Evolutionary conservation across 2,797 vertebrate species (phyloP).

Genomic region (Falco novaeseelandiae): DNA sequence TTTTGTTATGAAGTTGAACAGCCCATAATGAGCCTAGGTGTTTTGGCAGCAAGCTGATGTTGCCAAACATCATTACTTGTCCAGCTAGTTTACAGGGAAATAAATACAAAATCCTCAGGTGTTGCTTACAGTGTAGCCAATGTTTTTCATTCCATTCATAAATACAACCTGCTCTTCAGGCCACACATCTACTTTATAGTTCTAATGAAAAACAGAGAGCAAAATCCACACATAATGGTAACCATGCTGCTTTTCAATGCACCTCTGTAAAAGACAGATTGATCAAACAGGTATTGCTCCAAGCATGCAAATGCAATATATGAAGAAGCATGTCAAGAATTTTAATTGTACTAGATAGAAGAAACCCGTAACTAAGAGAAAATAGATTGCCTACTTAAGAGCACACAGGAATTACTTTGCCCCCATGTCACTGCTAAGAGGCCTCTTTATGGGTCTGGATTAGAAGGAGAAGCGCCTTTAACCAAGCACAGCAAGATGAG

Average conservation of each 20-base stretch:
- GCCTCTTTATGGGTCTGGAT: conserved; percentile 23
- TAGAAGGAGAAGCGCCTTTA: conserved; percentile 1
- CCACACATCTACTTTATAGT: conserved; percentile 53
- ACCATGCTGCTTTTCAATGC: not conserved
- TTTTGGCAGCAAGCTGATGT: conserved; percentile 13
- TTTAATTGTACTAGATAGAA: conserved; percentile 39
- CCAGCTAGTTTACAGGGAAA: conserved; percentile 17
- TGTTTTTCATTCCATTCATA: not conserved
- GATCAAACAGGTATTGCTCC: not conserved
- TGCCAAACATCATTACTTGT: conserved; percentile 22
- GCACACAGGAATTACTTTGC: conserved; percentile 40
- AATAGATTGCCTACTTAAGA: conserved; percentile 27
- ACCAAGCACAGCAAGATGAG: not conserved
- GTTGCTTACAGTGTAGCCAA: not conserved
- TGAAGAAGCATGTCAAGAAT: conserved; percentile 35
- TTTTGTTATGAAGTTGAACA: not conserved
- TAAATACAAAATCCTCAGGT: conserved; percentile 27
- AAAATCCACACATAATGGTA: conserved; percentile 1
- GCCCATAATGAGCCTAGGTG: not conserved
- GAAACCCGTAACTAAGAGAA: conserved; percentile 5
- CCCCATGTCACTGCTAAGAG: not conserved
- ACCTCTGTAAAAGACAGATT: not conserved
- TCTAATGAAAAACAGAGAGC: conserved; percentile 37
- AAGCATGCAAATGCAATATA: not conserved
- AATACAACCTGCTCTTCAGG: not conserved